Conservation (phyloP, 2,113 vertebrate species). For the Rhizomys pruinosus region DNA sequence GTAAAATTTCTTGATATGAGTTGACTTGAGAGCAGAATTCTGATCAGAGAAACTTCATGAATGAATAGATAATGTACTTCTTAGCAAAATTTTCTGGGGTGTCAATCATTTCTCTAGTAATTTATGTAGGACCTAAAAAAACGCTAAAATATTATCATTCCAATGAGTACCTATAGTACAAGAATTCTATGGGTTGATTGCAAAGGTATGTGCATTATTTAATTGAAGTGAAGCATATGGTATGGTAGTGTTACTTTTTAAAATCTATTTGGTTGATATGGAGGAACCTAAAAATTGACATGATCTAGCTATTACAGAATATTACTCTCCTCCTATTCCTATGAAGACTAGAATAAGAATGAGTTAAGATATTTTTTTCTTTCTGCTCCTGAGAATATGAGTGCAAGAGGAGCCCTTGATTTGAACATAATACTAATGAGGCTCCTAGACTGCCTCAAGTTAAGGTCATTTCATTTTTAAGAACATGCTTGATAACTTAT, state of each 20-base stretch:
- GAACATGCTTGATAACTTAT: background rate
- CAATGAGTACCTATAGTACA: background rate
- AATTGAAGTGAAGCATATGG: constrained; percentile 25
- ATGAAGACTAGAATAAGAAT: background rate
- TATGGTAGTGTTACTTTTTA: background rate
- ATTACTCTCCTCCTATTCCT: background rate
- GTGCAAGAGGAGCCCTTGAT: background rate
- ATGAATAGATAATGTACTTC: background rate
- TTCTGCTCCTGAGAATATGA: background rate
- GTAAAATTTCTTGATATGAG: background rate
- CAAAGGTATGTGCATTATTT: constrained; percentile 44
- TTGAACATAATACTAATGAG: background rate
- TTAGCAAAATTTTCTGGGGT: background rate
- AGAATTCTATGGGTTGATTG: background rate
- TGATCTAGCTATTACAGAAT: constrained; percentile 1
- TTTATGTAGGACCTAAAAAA: background rate
- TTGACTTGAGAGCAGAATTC: constrained; percentile 29
- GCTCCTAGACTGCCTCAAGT: background rate
- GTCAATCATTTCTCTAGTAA: background rate
- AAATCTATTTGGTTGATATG: background rate
- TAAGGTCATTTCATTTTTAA: background rate
- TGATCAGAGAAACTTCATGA: constrained; percentile 30
- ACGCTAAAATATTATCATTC: constrained; percentile 49
- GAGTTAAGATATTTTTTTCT: background rate
- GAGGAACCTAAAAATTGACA: background rate